These are phyloP conservation scores for Blera fallax DNA, from an alignment of 2,888 invertebrate genomes.

Conservation along the genomic window DNA sequence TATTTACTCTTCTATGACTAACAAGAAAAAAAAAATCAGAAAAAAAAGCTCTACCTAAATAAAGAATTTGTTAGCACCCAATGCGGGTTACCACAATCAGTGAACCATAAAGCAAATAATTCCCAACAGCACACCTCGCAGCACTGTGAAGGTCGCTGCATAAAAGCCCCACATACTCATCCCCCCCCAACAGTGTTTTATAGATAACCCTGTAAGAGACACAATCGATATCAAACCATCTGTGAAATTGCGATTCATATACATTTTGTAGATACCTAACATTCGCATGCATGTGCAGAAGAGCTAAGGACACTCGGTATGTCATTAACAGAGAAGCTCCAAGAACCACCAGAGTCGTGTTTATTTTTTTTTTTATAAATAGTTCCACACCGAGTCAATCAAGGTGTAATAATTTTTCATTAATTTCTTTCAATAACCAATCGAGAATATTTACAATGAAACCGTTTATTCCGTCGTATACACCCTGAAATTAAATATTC, in stretches of 20 bases:
- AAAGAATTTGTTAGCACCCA: neutral
- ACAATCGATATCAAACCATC: slow-evolving; percentile 33
- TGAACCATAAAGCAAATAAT: slow-evolving; percentile 3
- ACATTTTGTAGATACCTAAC: neutral
- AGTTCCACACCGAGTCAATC: neutral
- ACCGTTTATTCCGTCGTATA: slow-evolving; percentile 8
- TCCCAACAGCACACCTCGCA: neutral
- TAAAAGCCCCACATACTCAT: neutral
- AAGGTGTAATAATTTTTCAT: neutral
- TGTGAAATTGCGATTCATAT: slow-evolving; percentile 23
- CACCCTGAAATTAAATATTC: slow-evolving; percentile 38
- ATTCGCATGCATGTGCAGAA: neutral
- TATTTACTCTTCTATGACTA: neutral
- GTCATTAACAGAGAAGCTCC: slow-evolving; percentile 13
- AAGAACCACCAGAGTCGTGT: neutral
- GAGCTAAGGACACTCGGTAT: neutral
- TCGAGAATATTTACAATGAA: slow-evolving; percentile 22
- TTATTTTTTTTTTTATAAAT: neutral
- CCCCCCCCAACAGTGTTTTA: neutral
- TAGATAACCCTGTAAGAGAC: neutral
- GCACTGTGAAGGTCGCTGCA: slow-evolving; percentile 23
- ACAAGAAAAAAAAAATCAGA: neutral
- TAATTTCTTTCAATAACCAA: slow-evolving; percentile 7
- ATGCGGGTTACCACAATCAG: neutral
- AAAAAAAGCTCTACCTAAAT: neutral